Conservation (phyloP, 1,140 invertebrate genomes). For the Bombyx mori region DNA sequence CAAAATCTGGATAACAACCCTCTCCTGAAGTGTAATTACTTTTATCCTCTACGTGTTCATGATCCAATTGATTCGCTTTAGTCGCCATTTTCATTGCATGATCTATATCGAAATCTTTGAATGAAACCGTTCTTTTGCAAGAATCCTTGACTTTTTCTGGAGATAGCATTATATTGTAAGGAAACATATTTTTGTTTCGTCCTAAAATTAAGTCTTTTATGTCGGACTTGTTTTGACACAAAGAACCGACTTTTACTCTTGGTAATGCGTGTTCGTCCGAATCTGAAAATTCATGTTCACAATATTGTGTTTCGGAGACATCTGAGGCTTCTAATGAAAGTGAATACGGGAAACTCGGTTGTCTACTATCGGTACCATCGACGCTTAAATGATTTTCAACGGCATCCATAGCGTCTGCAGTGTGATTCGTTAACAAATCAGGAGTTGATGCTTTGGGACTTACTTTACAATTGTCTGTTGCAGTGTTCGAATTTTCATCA, state of each 20-base stretch:
- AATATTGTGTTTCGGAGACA: conserved; percentile 2
- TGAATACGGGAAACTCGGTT: no score
- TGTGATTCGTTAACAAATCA: conserved; percentile 45
- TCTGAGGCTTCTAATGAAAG: no score
- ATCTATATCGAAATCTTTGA: conserved; percentile 26
- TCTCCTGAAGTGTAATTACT: neutral
- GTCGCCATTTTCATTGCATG: neutral
- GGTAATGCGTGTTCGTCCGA: conserved; percentile 35
- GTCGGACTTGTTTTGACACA: conserved; percentile 21
- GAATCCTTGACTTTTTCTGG: conserved; percentile 33
- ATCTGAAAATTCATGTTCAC: conserved; percentile 41
- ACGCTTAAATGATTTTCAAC: neutral
- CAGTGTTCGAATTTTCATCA: conserved; percentile 42
- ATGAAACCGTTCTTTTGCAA: conserved; percentile 37
- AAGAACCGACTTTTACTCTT: conserved; percentile 25
- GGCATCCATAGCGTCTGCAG: conserved; percentile 3
- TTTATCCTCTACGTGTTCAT: neutral
- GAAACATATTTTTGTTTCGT: conserved; percentile 40
- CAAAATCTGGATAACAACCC: neutral
- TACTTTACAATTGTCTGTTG: conserved; percentile 43
- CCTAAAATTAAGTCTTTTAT: conserved; percentile 54
- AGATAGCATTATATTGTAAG: conserved; percentile 53
- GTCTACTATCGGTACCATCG: conserved; percentile 2
- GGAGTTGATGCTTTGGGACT: conserved; percentile 25
- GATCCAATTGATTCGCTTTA: neutral